Evolutionary conservation across 2,113 vertebrate genomes (phyloP), one percentile per base, ranked within the genome.

Genomic region (Misgurnus anguillicaudatus): DNA sequence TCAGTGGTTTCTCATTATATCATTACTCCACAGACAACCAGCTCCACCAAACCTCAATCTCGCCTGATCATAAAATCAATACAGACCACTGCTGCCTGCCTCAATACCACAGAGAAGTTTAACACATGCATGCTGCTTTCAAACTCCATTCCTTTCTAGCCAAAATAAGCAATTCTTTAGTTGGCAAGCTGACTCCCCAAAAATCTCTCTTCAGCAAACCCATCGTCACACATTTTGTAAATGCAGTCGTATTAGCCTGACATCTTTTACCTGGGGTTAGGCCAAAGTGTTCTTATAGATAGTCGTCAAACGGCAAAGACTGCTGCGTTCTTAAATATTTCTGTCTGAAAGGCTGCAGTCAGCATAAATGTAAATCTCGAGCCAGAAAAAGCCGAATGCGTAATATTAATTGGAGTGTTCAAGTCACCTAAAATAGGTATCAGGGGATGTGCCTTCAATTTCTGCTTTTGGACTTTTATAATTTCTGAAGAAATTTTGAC

Each of bases 1-100:
- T 88, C 86, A 83, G 87, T 79, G 24, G 60, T 84, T 81, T 81
- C 64, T 83, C 77, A 82, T 62, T 79, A 68, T 82, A 80, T 80
- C 84, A 85, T 84, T 81, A 62, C 84, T 73, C 61, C n/a, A 79
- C 83, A 82, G 64, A 72, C 53, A 42, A 71, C 71, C 72, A 73
- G 62, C 53, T 57, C 67, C 48, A 55, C 71, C 39, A 74, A 84
- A 87, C 83, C 80, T 73, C 83, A 77, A 77, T 89, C 79, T 86
- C 75, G 82, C 69, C 61, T 66, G 77, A 83, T 80, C 80, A 87
- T 82, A 72, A 84, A 90, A 81, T 85, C 68, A 80, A 70, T 36
- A 48, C 70, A 64, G 67, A 70, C 76, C n/a, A 31, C 58, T 9
- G 38, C 67, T 83, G 75, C 72, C 64, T 31, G 21, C 68, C 57